Base-by-base conservation (phyloP, 2,113 vertebrate species). In the Sialia sialis region DNA sequence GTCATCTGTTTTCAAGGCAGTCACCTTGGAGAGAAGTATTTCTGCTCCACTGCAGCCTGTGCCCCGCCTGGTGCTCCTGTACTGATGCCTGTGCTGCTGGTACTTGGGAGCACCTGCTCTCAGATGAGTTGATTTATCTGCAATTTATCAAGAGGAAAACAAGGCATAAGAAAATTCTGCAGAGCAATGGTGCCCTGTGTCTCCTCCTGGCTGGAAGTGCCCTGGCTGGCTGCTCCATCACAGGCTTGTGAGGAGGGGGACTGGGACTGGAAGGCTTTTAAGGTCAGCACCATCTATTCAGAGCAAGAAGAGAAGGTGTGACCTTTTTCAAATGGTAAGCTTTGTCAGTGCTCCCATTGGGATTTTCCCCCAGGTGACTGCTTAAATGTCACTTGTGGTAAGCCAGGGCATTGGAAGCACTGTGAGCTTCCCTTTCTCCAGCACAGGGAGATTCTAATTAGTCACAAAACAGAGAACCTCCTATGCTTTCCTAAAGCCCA, bases 251-350 rank as follows among this genome's bases (percentile, higher is more conserved):
- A 74, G 60, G 51, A 95, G 74, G 67, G 52, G 52, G 54, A 82
- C 48, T 36, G 54, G 22, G 46, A 18, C 66, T 52, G 76, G 51
- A 27, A 84, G 69, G 55, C 55, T 93, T 95, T 94, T 95, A 97
- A 97, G 97, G 95, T 97, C 96, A 96, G 63, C 62, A 46, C 62
- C 95, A 92, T 94, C 93, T 94, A 94, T 95, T 90, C 79, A 85
- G 69, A 76, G 64, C 56, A 79, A 86, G 93, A 96, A 75, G 59
- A 94, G 94, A 69, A 94, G 95, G 93, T 72, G 89, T 97, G 96
- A 97, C 97, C 97, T 97, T 97, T 96, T 93, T 91, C 66, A 96
- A 96, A 97, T 89, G 89, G 87, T 95, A 94, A 60, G 75, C 73
- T 68, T 94, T 96, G 95, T 95, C 96, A 94, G 90, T 70, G 77